Conservation (phyloP, 2,888 invertebrate genomes). For the Lycia hirtaria region DNA sequence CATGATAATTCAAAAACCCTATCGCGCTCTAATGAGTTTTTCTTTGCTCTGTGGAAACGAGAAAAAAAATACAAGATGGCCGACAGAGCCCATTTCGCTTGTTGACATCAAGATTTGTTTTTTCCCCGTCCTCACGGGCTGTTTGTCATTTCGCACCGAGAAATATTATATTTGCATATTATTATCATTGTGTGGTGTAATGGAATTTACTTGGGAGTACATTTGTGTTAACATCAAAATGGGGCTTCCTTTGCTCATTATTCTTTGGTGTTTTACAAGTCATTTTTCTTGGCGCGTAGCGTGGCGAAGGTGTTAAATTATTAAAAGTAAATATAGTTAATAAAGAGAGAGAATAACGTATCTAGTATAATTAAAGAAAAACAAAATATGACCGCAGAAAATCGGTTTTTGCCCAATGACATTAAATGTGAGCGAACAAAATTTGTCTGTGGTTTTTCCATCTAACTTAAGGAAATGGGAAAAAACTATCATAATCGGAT, state of each 20-base stretch:
- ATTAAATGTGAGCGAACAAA: no score
- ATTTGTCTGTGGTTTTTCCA: no score
- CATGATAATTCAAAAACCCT: constrained; percentile 65
- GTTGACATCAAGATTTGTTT: constrained; percentile 74
- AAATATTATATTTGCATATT: constrained; percentile 56
- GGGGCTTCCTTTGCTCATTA: constrained; percentile 15
- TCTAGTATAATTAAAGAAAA: neutral
- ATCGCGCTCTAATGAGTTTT: constrained; percentile 63
- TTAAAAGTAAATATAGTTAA: neutral
- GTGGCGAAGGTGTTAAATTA: neutral
- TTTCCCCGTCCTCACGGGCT: constrained; percentile 50
- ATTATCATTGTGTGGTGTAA: constrained; percentile 45
- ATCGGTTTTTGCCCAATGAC: no score
- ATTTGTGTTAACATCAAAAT: constrained; percentile 25
- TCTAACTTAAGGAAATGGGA: no score
- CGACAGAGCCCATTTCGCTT: constrained; percentile 60
- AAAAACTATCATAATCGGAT: no score
- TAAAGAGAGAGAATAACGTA: no score
- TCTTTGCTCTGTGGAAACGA: constrained; percentile 55
- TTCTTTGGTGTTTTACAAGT: constrained; percentile 8
- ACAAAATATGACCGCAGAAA: neutral
- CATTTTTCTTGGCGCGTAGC: constrained; percentile 8
- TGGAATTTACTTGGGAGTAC: constrained; percentile 35
- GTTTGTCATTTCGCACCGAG: constrained; percentile 63
- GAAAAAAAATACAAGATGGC: constrained; percentile 57